Percentiles rank a stretch among this genome's conserved stretches.
These are phyloP conservation scores for Bombus difficillimus DNA, from an alignment of 1,140 invertebrate species.

Conservation along the genomic window DNA sequence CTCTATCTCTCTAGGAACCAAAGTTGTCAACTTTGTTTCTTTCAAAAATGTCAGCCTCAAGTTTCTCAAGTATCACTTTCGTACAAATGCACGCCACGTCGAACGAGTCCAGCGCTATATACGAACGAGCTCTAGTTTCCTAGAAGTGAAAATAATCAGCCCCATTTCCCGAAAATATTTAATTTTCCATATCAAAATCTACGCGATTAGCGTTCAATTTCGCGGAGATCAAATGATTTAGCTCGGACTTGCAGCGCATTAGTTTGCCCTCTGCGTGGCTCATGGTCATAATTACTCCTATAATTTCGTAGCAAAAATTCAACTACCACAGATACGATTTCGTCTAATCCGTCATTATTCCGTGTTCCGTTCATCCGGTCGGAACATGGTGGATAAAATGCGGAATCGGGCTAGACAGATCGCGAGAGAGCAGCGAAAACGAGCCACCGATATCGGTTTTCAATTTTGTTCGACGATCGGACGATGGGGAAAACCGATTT, in stretches of 20 bases:
- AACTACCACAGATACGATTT: neutral
- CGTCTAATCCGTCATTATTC: neutral
- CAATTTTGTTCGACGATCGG: neutral
- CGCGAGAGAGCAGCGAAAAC: neutral
- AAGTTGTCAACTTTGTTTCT: neutral
- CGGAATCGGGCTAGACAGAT: constrained; percentile 1
- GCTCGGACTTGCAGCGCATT: too few species aligned
- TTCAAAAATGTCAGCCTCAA: too few species aligned
- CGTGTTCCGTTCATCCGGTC: neutral
- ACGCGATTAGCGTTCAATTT: neutral
- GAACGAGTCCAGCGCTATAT: neutral
- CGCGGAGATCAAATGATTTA: neutral
- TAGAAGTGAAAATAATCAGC: neutral
- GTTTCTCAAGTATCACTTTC: too few species aligned
- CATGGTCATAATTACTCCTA: too few species aligned
- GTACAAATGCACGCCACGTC: neutral
- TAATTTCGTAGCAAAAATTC: neutral
- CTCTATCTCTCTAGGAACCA: neutral
- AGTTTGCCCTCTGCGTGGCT: too few species aligned
- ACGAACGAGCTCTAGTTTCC: neutral
- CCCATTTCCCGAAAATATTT: neutral
- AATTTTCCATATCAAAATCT: neutral
- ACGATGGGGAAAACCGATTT: constrained; percentile 1
- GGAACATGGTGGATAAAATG: neutral
- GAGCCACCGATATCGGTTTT: neutral